Evolutionary conservation across 2,797 vertebrate species (phyloP), one percentile per base, ranked within the genome.

Genomic region (Bovichtus diacanthus): DNA sequence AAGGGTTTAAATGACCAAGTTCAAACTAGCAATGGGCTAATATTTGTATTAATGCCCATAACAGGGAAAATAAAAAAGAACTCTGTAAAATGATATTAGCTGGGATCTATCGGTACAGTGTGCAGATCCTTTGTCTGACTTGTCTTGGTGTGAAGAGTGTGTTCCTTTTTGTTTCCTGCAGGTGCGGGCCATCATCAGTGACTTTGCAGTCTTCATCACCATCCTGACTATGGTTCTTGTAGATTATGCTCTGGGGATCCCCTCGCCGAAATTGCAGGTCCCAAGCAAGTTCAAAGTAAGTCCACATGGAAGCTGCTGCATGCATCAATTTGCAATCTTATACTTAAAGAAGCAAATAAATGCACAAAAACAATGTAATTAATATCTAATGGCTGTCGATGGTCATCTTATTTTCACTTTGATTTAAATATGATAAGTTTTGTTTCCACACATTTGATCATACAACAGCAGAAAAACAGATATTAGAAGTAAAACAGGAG

Each of bases 131-230:
- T n/a, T 13, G 15, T 53, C 16, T 43, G 49, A n/a, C 12, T 27
- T 7, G 19, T 23, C 59, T 44, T 47, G n/a, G 6, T 3, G 36
- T 85, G 9, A 65, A 49, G 21, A 29, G 1, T 39, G 6, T 34
- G 13, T 65, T 23, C 63, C 18, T 74, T n/a, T 71, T n/a, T 71
- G 51, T 65, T 60, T n/a, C 27, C 50, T 81, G 1, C 75, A 93
- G 98, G 98, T 99, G 60, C 96, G 98, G 54, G 95, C 96, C 55
- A 95, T 98, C 88, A 97, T 99, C 93, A 99, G 98, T 71, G 98
- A 99, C 88, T 99, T 99, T 84, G 98, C 98, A 0, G 98, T 99
- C 69, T 99, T 99, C 95, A 96, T 99, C 91, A 99, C 98, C 74
- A 99, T 99, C 91, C 85, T 97, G 70, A 96, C 95, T 44, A 99